Evolutionary conservation across 1,140 invertebrate genomes (phyloP), one percentile per base, ranked within the genome.

Genomic region (Drosophila pandora): DNA sequence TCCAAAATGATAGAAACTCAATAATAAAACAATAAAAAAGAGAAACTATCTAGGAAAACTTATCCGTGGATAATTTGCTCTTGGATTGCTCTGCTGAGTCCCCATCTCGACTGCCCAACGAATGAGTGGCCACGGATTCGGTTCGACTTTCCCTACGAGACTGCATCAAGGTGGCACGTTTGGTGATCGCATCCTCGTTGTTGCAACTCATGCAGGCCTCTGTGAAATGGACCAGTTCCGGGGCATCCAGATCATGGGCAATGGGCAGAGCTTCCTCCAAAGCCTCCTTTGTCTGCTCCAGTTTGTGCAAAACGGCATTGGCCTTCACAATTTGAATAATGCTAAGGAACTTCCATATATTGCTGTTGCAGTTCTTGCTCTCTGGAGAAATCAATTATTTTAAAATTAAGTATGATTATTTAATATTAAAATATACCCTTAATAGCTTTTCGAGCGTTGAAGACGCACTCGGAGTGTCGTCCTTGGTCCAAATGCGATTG

Each of bases 391-490:
- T 12, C 3, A 1, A 23, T 47, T 3, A 10, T 10, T 13, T 12
- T 0, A 4, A 43, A 9, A 28, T 0, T 17, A 28, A 7, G n/a
- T 6, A n/a, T 6, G 9, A 8, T 1, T 13, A 5, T 41, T 13
- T 7, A 1, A 21, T 17, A 17, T 43, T 43, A 13, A 17, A 8
- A 21, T 7, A 2, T 53, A 85, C 81, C 89, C 54, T 76, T 90
- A 0, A 90, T 75, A 0, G 68, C 64, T 13, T 55, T 79, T 0
- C 87, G 79, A 5, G 82, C 79, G 41, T 75, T 72, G 0, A 68
- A 90, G 21, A 71, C 72, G n/a, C 85, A 90, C 56, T 91, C 90
- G 17, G 90, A 83, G 10, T 87, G 79, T 5, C 75, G 79, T 50
- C 76, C 54, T 22, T 90, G 79, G 0, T 64, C 45, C 21, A 91